Percentiles rank a stretch among this genome's conserved stretches.
Evolutionary conservation across 2,888 invertebrate species (phyloP).

Genomic region (Quadriops clusia): DNA sequence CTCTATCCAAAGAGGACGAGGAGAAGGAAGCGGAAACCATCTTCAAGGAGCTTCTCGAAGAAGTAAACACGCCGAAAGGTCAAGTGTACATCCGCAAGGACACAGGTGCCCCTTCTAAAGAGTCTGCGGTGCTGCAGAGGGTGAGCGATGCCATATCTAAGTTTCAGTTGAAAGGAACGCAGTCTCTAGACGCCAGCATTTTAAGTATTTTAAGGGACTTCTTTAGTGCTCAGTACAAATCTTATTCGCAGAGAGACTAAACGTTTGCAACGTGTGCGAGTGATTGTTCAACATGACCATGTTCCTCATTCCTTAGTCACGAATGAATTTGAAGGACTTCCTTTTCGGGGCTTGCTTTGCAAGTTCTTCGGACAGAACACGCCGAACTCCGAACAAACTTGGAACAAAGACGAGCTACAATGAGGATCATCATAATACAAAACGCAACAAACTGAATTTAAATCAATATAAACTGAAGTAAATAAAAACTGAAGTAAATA

Average conservation of each 20-base stretch:
- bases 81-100: no score
- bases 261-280: not conserved
- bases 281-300: no score
- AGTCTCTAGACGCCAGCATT: constrained; percentile 27
- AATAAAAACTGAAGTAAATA: no score
- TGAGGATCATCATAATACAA: no score
- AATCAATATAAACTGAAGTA: no score
- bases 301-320: no score
- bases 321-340: no score
- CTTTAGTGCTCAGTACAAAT: constrained; percentile 27
- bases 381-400: no score
- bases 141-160: constrained; percentile 30
- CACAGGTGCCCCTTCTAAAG: constrained; percentile 16
- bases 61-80: constrained; percentile 17
- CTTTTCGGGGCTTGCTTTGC: no score
- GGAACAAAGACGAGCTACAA: no score
- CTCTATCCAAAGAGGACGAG: constrained; percentile 21
- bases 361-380: no score
- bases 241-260: constrained; percentile 6
- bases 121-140: constrained; percentile 24
- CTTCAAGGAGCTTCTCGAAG: constrained; percentile 30
- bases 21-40: constrained; percentile 26
- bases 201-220: constrained; percentile 30
- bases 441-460: no score
- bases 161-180: constrained; percentile 26